Evolutionary conservation across 2,797 vertebrate species (phyloP).

Genomic region (Coendou prehensilis): DNA sequence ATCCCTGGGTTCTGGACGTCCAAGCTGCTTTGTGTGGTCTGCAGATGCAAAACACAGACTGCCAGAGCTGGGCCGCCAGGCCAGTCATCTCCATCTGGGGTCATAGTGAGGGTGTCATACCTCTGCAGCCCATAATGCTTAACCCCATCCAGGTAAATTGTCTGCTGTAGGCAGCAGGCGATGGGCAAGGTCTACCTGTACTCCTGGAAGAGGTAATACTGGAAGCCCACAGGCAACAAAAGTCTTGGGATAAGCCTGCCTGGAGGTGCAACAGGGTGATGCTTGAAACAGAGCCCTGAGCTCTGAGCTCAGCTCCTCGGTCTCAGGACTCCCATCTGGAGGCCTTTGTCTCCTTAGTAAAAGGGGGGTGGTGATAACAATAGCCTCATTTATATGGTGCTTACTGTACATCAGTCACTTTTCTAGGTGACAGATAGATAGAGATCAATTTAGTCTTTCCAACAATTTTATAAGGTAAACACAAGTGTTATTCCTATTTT

Average conservation of each 20-base stretch:
- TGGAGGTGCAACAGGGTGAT: not conserved
- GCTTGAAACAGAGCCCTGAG: not conserved
- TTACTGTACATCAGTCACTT: not conserved
- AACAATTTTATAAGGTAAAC: not conserved
- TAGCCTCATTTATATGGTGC: not conserved
- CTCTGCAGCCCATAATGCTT: not conserved
- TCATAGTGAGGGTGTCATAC: accelerated
- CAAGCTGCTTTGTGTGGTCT: not conserved
- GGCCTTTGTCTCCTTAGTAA: not conserved
- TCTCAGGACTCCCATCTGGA: accelerated
- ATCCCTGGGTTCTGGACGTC: not conserved
- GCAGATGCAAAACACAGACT: not conserved
- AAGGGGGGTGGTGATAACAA: not conserved
- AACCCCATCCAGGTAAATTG: not conserved
- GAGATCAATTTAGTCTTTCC: not conserved
- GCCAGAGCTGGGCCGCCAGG: accelerated
- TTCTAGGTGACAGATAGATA: not conserved
- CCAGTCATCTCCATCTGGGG: not conserved
- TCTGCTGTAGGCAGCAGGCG: not conserved
- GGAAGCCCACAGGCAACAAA: not conserved
- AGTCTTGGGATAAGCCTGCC: not conserved
- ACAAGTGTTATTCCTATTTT: not conserved
- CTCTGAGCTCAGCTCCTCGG: not conserved
- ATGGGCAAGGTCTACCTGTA: not conserved
- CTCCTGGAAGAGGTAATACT: not conserved